These are phyloP conservation scores for Apodemia zela DNA, from an alignment of 2,888 invertebrate genomes.

Conservation along the genomic window DNA sequence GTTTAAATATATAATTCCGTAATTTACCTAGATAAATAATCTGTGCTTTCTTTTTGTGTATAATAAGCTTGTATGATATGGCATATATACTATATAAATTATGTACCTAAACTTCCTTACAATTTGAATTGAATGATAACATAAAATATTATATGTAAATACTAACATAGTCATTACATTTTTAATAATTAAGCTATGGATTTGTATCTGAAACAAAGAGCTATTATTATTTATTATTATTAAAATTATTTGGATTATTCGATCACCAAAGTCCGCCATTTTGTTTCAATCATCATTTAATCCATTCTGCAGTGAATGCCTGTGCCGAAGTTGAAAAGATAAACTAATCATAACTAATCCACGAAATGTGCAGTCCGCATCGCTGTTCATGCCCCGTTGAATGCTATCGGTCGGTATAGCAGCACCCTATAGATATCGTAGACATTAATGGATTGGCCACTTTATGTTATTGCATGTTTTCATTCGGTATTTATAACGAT, in stretches of 20 bases:
- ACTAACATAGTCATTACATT: too few relatives aligned
- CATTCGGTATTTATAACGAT: slow-evolving; percentile 3
- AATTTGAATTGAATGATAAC: too few relatives aligned
- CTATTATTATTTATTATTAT: too few relatives aligned
- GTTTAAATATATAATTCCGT: too few relatives aligned
- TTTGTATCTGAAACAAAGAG: too few relatives aligned
- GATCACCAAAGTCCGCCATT: background rate
- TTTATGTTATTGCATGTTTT: slow-evolving; percentile 50
- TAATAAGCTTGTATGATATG: too few relatives aligned
- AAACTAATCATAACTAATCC: slow-evolving; percentile 38
- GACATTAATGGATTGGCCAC: slow-evolving; percentile 73
- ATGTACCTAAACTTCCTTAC: too few relatives aligned
- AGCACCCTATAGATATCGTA: slow-evolving; percentile 52
- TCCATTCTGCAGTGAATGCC: slow-evolving; percentile 11
- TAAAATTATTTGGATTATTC: background rate
- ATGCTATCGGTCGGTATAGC: slow-evolving; percentile 42
- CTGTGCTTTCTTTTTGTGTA: too few relatives aligned
- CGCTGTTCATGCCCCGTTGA: slow-evolving; percentile 59
- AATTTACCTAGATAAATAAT: too few relatives aligned
- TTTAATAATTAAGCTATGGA: too few relatives aligned
- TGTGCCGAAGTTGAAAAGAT: slow-evolving; percentile 12
- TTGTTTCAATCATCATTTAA: slow-evolving; percentile 5
- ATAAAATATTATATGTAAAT: too few relatives aligned
- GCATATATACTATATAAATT: too few relatives aligned
- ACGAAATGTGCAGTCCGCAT: slow-evolving; percentile 49